Base-by-base conservation (phyloP, 2,113 vertebrate genomes). In the Peromyscus polionotus region DNA sequence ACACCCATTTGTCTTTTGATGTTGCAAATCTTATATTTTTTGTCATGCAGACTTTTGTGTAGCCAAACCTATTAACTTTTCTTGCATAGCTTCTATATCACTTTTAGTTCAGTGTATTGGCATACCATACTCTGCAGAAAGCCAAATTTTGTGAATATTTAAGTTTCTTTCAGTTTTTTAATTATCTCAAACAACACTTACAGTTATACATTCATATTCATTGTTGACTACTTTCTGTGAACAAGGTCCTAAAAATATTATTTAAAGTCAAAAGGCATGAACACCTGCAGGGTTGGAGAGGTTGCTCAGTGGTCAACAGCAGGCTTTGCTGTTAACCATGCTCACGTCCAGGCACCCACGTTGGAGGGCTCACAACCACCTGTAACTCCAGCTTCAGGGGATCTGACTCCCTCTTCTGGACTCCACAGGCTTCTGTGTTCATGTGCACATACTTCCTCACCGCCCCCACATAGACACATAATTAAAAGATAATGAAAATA, bases 131-230 rank as follows among this genome's bases (percentile, higher is more conserved):
- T 92, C 94, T 85, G 88, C 6, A 59, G 80, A 92, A 90, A 68
- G 39, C 51, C 85, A 95, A 70, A 3, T 83, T 86, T 84, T 80
- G 48, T 73, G 86, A 90, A 77, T 80, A 77, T 85, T 94, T 81
- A 86, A 84, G 59, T 88, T 93, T 65, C 88, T 31, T 95, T 77
- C 70, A 45, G 57, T 59, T 90, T 97, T 89, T 48, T 28, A 89
- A 57, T 91, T 36, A 95, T 85, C 61, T 94, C 59, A 75, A 91
- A 76, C 45, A 70, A 51, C 26, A 68, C 33, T 91, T 77, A n/a
- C 5, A 94, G 39, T 39, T 91, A 84, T 1, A 61, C 59, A 20
- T 73, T 93, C 63, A 51, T 42, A 68, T 72, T 94, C 70, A 68
- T 39, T 89, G 63, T 75, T 94, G 42, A 79, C 19, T 91, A 22